Evolutionary conservation across 2,888 invertebrate species (phyloP), one percentile per base, ranked within the genome.

Genomic region (Atrina japonica): DNA sequence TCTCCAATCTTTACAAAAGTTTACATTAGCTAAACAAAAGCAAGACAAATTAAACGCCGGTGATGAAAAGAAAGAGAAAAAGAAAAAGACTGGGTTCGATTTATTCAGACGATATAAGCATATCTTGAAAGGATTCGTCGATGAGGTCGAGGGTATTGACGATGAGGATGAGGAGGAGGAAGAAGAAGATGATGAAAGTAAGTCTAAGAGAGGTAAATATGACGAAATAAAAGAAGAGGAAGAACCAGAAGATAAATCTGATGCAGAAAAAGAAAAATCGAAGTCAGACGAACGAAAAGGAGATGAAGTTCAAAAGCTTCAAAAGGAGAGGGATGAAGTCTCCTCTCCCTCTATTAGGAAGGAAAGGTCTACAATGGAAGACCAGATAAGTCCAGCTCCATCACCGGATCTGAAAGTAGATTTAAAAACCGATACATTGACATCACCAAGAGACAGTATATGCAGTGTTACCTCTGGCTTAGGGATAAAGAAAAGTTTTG

Each of bases 1-100:
- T 65, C 73, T 86, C 5, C 79, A 77, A 40, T 70, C 81, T 11
- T 55, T 86, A 30, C 83, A 81, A 63, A 70, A 69, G 29, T 83
- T 83, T 47, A 75, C 77, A 25, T 55, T 70, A 5, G 82, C 82
- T 11, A 81, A 80, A 71, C 73, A 96, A 92, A 96, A 96, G 83
- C 95, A 75, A 60, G 69, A 96, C 87, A 95, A 95, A 90, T 93
- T 95, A 89, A 96, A 96, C 91, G 93, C 94, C 89, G 95, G 95
- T 84, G 94, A 94, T 29, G 80, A 88, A 92, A 93, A 90, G 93
- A 93, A 88, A 93, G 94, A 90, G 91, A 92, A 77, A 80, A 68
- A 75, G 49, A 72, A 71, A 27, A 60, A 67, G 16, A 49, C 49
- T 47, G 73, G 73, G 9, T 68, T 67, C 49, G 60, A 66, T 53